Evolutionary conservation across 2,797 vertebrate species (phyloP).

Genomic region (Perodicticus potto): DNA sequence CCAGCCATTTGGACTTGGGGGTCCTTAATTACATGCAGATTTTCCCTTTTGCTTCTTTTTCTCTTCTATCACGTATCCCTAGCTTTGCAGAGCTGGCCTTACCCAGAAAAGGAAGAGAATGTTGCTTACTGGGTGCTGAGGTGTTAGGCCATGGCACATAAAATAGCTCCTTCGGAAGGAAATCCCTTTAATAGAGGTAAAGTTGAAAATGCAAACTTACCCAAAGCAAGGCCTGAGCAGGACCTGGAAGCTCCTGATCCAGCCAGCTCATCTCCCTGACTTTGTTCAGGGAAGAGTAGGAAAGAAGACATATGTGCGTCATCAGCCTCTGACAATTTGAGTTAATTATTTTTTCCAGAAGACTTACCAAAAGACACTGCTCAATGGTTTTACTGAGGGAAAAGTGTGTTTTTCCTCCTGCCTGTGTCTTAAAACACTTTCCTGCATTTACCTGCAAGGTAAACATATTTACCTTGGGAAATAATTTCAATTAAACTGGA

Average conservation of each 20-base stretch:
- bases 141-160: background rate
- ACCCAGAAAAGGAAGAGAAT: background rate
- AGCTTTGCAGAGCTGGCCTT: slow-evolving; percentile 42
- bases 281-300: background rate
- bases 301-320: background rate
- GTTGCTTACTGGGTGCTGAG: background rate
- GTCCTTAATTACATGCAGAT: slow-evolving; percentile 66
- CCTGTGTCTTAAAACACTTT: slow-evolving; percentile 52
- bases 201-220: slow-evolving; percentile 42
- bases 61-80: slow-evolving; percentile 23
- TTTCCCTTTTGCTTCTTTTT: slow-evolving; percentile 60
- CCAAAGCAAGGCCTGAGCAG: background rate
- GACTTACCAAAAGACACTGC: slow-evolving; percentile 12
- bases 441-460: background rate
- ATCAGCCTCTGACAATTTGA: background rate
- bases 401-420: background rate
- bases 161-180: slow-evolving; percentile 34
- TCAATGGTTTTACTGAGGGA: background rate
- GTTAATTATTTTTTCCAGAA: slow-evolving; percentile 8
- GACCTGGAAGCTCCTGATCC: background rate
- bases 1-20: slow-evolving; percentile 69
- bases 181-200: background rate
- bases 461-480: slow-evolving; percentile 54
- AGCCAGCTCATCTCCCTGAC: background rate
- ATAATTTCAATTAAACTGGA: slow-evolving; percentile 66